phyloP scores from a whole-genome alignment of 2,888 invertebrate species.

The Drosophila koepferae region DNA sequence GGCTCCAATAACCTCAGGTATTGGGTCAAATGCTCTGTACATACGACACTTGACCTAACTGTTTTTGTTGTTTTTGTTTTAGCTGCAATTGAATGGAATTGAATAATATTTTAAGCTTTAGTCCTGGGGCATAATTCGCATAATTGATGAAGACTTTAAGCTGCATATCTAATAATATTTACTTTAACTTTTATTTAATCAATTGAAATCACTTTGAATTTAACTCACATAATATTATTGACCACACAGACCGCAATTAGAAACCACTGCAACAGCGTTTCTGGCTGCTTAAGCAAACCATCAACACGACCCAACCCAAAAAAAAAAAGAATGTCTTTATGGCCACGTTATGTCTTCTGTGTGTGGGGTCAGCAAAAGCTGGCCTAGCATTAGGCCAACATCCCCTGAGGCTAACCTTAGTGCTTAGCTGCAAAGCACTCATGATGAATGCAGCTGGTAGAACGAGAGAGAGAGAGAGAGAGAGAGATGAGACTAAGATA shows the following conservation, averaged over 20 bases:
- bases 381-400: conserved; percentile 19
- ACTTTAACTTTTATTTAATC: conserved; percentile 16
- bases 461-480: not conserved
- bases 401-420: conserved; percentile 45
- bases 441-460: conserved; percentile 60
- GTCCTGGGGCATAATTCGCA: not conserved
- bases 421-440: conserved; percentile 61
- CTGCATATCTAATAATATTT: conserved; percentile 10
- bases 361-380: conserved; percentile 35
- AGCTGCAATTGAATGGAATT: not conserved
- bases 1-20: conserved; percentile 12
- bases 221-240: conserved; percentile 23
- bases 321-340: conserved; percentile 16
- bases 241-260: conserved; percentile 43
- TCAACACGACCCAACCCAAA: conserved; percentile 18
- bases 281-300: conserved; percentile 33
- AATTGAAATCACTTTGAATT: conserved; percentile 32
- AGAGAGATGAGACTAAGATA: not conserved
- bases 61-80: not conserved
- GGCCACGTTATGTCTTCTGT: conserved; percentile 23
- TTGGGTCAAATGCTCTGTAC: conserved; percentile 24
- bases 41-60: conserved; percentile 13
- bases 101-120: conserved; percentile 4
- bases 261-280: conserved; percentile 16
- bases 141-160: not conserved